phyloP scores from a whole-genome alignment of 2,113 vertebrate genomes.

The Macrotis lagotis region DNA sequence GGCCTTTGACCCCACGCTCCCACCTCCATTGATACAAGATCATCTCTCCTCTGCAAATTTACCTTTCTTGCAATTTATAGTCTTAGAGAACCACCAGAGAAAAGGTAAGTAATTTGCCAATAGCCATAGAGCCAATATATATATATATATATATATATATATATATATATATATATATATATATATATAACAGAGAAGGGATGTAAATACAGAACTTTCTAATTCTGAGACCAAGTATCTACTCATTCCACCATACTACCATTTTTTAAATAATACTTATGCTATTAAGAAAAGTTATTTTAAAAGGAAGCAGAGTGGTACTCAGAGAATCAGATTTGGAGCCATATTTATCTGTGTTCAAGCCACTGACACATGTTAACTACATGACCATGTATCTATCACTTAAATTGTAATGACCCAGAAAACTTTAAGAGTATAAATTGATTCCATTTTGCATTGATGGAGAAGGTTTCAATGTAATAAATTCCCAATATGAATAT shows the following conservation, averaged over 20 bases:
- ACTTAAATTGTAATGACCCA: neutral
- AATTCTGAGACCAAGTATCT: neutral
- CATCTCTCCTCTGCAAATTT: neutral
- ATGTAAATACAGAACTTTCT: neutral
- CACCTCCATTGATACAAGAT: neutral
- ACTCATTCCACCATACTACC: neutral
- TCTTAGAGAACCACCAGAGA: neutral
- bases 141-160: too few species aligned
- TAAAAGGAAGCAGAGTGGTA: neutral
- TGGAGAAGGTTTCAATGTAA: neutral
- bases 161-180: too few species aligned
- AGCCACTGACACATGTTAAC: neutral
- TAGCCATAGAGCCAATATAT: neutral
- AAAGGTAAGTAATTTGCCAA: neutral
- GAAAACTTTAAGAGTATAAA: neutral
- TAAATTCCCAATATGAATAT: neutral
- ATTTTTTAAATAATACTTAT: neutral
- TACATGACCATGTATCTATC: neutral
- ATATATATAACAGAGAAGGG: too few species aligned
- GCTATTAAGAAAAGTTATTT: neutral
- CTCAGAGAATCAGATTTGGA: neutral
- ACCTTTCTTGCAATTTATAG: neutral
- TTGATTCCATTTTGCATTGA: neutral
- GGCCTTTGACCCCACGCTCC: neutral
- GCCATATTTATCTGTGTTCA: neutral